These are phyloP conservation scores for Noctua pronuba DNA, from an alignment of 2,888 invertebrate genomes.

Conservation along the genomic window DNA sequence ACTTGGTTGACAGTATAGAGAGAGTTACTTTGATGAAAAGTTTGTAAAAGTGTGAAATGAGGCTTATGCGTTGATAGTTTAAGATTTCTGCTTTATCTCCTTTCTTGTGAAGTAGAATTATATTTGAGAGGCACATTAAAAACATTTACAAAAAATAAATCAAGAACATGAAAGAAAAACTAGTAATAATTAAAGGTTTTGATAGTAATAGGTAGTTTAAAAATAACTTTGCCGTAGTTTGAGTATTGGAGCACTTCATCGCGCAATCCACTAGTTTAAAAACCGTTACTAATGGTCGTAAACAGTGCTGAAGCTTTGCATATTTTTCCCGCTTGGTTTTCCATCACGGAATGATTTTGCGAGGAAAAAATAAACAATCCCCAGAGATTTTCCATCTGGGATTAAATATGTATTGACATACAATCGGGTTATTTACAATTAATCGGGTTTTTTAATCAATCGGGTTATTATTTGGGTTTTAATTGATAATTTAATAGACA, in stretches of 20 bases:
- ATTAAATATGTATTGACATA: neutral
- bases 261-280: conserved; percentile 9
- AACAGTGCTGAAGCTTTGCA: conserved; percentile 16
- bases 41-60: too few relatives aligned
- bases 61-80: too few relatives aligned
- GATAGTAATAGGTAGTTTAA: neutral
- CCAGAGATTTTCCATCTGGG: neutral
- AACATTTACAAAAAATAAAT: too few relatives aligned
- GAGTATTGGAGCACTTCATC: conserved; percentile 5
- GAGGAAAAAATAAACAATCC: neutral
- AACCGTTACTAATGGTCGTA: conserved; percentile 17
- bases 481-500: too few relatives aligned
- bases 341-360: conserved; percentile 4
- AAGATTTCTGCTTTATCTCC: too few relatives aligned
- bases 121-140: too few relatives aligned
- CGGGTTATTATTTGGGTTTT: too few relatives aligned
- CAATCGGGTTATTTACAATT: too few relatives aligned
- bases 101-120: too few relatives aligned
- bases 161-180: neutral
- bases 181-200: neutral
- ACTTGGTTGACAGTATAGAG: neutral
- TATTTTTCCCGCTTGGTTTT: conserved; percentile 17
- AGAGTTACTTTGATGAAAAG: neutral
- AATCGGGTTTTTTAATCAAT: too few relatives aligned
- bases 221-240: neutral